Conservation (phyloP, 2,888 invertebrate genomes). For the Monochamus alternatus region DNA sequence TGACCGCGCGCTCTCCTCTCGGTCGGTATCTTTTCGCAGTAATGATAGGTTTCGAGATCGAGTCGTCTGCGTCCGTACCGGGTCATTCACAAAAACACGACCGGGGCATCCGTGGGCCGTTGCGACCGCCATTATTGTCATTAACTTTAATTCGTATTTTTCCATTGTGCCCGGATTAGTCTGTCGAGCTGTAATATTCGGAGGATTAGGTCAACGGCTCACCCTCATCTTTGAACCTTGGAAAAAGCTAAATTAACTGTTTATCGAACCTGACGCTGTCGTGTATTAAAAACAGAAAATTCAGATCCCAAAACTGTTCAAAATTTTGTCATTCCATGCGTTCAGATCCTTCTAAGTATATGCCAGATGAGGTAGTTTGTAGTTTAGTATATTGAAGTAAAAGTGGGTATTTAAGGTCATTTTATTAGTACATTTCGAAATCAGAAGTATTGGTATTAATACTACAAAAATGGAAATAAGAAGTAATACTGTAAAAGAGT, state of each 20-base stretch:
- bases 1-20: conserved; percentile 57
- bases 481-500: no score
- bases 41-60: conserved; percentile 64
- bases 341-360: no score
- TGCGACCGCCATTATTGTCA: conserved; percentile 62
- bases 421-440: no score
- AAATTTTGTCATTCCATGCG: no score
- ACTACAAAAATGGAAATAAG: no score
- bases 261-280: no score
- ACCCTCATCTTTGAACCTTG: neutral
- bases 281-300: no score
- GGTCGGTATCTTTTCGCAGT: conserved; percentile 60
- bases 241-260: neutral
- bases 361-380: no score
- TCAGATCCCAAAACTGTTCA: no score
- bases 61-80: conserved; percentile 55
- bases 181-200: neutral
- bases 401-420: no score
- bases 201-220: neutral
- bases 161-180: conserved; percentile 46
- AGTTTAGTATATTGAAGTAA: no score
- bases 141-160: conserved; percentile 58
- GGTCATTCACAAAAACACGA: conserved; percentile 63
- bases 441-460: no score
- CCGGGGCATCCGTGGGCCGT: conserved; percentile 44